Evolutionary conservation across 2,888 invertebrate genomes (phyloP).

Genomic region (Matsumyia berberina): DNA sequence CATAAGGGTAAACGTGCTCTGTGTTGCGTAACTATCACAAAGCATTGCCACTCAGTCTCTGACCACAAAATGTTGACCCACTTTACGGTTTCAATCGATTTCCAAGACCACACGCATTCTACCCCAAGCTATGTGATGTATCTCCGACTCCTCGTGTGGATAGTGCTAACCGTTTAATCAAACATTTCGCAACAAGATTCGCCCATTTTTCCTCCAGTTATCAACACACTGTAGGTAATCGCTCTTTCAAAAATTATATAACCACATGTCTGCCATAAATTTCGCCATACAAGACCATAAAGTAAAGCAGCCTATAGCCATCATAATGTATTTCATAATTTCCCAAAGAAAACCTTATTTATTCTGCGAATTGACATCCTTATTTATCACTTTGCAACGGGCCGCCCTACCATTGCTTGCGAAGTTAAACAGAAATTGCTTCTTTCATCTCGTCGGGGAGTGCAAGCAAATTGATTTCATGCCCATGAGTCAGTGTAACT

Average conservation of each 20-base stretch:
- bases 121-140: not conserved
- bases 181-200: constrained; percentile 43
- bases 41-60: not conserved
- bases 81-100: constrained; percentile 3
- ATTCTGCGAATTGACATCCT: constrained; percentile 72
- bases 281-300: constrained; percentile 45
- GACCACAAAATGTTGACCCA: constrained; percentile 13
- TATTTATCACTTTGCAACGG: constrained; percentile 66
- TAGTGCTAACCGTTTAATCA: constrained; percentile 50
- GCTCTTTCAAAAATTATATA: constrained; percentile 47
- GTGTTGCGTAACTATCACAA: not conserved
- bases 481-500: constrained; percentile 50
- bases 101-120: constrained; percentile 18
- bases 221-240: constrained; percentile 23
- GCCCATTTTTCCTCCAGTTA: constrained; percentile 17
- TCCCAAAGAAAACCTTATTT: constrained; percentile 61
- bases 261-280: constrained; percentile 46
- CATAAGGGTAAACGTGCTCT: too few relatives aligned
- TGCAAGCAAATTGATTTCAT: constrained; percentile 70
- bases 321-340: constrained; percentile 64
- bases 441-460: constrained; percentile 47
- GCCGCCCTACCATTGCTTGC: constrained; percentile 18
- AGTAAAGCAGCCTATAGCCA: constrained; percentile 35
- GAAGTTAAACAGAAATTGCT: constrained; percentile 41
- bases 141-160: constrained; percentile 19